Conservation (phyloP, 1,140 invertebrate genomes). For the Bilobella aurantiaca region DNA sequence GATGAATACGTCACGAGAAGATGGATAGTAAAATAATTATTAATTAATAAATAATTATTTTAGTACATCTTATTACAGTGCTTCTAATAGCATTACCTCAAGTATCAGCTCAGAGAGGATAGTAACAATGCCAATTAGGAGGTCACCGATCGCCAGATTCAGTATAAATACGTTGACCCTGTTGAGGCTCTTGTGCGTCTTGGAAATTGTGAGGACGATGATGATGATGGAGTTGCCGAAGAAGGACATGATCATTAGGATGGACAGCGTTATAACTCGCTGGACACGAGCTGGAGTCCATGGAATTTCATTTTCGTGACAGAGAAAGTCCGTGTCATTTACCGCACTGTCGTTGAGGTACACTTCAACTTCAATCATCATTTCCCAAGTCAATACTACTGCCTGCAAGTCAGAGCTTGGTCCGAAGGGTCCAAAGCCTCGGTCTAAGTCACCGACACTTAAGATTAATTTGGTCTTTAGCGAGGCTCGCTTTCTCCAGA, state of each 20-base stretch:
- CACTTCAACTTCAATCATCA: background rate
- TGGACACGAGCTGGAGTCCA: constrained; percentile 43
- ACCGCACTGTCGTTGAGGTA: background rate
- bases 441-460: background rate
- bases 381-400: background rate
- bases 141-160: constrained; percentile 43
- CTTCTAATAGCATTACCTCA: constrained; percentile 38
- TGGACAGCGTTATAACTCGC: constrained; percentile 40
- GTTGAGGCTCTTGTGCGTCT: constrained; percentile 38
- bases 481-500: too few species aligned
- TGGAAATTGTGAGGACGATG: constrained; percentile 40
- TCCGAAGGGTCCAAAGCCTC: background rate
- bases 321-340: background rate
- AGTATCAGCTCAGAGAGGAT: constrained; percentile 44
- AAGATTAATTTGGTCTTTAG: background rate
- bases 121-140: constrained; percentile 42
- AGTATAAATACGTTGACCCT: constrained; percentile 45
- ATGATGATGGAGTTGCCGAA: constrained; percentile 43
- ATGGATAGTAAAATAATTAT: too few species aligned
- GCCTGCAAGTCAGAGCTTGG: background rate
- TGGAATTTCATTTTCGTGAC: constrained; percentile 17
- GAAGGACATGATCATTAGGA: constrained; percentile 41
- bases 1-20: too few species aligned
- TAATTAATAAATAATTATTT: too few species aligned
- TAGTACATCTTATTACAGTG: too few species aligned